Evolutionary conservation across 2,797 vertebrate species (phyloP), one percentile per base, ranked within the genome.

Genomic region (Borostomias antarcticus): DNA sequence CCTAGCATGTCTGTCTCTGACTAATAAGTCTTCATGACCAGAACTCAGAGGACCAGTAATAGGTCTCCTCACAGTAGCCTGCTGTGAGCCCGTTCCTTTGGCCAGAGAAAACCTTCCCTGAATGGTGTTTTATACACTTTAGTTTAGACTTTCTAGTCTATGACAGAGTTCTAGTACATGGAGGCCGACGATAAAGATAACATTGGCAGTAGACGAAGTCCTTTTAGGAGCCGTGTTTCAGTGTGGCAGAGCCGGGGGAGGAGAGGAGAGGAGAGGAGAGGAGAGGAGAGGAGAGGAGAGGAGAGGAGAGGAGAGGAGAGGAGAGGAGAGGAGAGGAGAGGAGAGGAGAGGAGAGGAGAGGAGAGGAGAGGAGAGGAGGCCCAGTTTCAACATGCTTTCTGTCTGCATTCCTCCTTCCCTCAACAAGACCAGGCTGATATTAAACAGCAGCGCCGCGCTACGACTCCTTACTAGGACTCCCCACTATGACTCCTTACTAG

Each of bases 401-500:
- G 68, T 87, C 86, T 76, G 75, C 79, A 83, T 80, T 87, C 77
- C 51, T 67, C 40, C 47, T 73, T 21, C 58, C 63, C 51, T 66
- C 19, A 71, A 78, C 68, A 82, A 75, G 73, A 64, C 33, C 71
- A 53, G 51, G 64, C 43, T 62, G 58, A 61, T 68, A 57, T 70
- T 26, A 70, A 73, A 80, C 58, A 6, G 21, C 10, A 47, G 71
- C 51, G 68, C n/a, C 58, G n/a, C n/a, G n/a, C n/a, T n/a, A n/a
- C n/a, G n/a, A n/a, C n/a, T n/a, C n/a, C 30, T 47, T 68, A 76
- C 25, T 2, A 54, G 79, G 73, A 79, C 68, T 13, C 40, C n/a
- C n/a, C n/a, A n/a, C n/a, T n/a, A n/a, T n/a, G n/a, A n/a, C n/a
- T n/a, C n/a, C n/a, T n/a, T n/a, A n/a, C n/a, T n/a, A n/a, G n/a